Evolutionary conservation across 2,888 invertebrate genomes (phyloP).

Genomic region (Archips crataeganus): DNA sequence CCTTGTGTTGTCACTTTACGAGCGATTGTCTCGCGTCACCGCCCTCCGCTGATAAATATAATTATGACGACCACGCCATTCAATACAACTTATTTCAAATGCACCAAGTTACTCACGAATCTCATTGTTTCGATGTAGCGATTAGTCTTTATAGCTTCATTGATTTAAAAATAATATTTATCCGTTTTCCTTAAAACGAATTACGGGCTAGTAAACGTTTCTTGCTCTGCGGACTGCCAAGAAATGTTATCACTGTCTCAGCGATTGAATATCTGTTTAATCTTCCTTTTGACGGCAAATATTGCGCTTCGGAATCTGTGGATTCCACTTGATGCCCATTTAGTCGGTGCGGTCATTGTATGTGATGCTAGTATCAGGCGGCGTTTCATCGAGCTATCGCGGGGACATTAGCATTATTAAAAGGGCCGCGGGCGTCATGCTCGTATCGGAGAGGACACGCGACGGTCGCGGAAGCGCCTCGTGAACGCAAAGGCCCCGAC

Average conservation of each 20-base stretch:
- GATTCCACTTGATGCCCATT: slow-evolving; percentile 71
- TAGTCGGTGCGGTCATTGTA: slow-evolving; percentile 73
- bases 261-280: slow-evolving; percentile 42
- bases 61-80: slow-evolving; percentile 59
- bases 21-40: slow-evolving; percentile 59
- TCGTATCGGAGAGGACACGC: slow-evolving; percentile 78
- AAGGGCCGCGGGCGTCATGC: slow-evolving; percentile 80
- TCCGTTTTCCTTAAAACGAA: neutral
- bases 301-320: slow-evolving; percentile 64
- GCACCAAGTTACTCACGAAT: slow-evolving; percentile 46
- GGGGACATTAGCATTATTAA: slow-evolving; percentile 83
- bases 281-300: slow-evolving; percentile 63
- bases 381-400: slow-evolving; percentile 68
- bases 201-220: slow-evolving; percentile 4
- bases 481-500: slow-evolving; percentile 75
- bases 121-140: slow-evolving; percentile 50
- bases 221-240: slow-evolving; percentile 19
- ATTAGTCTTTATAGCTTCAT: slow-evolving; percentile 53
- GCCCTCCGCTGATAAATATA: slow-evolving; percentile 51
- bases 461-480: slow-evolving; percentile 77
- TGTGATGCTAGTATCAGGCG: slow-evolving; percentile 73
- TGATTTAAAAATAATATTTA: slow-evolving; percentile 45
- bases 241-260: slow-evolving; percentile 35
- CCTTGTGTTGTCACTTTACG: slow-evolving; percentile 66
- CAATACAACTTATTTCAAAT: slow-evolving; percentile 48